These are phyloP conservation scores for Typhlomys cinereus DNA, from an alignment of 2,113 vertebrate genomes.

Conservation along the genomic window DNA sequence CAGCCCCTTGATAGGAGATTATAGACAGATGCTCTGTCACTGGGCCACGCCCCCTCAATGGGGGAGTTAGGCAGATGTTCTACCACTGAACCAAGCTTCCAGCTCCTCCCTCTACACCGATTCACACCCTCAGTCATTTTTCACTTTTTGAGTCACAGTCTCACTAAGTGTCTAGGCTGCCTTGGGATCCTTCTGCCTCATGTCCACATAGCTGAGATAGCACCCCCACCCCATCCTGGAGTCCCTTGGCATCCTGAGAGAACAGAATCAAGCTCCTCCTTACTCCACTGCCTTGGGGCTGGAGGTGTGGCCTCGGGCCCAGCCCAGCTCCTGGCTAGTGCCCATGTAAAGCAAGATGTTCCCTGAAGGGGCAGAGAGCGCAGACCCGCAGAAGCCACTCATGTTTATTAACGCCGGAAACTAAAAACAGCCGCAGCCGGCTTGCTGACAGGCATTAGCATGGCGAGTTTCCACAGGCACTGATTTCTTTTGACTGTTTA, in stretches of 20 bases:
- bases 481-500: slow-evolving; percentile 68
- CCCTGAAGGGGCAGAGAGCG: slow-evolving; percentile 5
- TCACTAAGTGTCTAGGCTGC: not conserved
- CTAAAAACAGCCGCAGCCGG: slow-evolving; percentile 15
- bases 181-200: not conserved
- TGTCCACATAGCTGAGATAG: not conserved
- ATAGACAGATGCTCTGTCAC: not conserved
- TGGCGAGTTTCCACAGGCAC: slow-evolving; percentile 72
- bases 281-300: not conserved
- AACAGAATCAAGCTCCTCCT: not conserved
- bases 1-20: not conserved
- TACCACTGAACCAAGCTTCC: not conserved
- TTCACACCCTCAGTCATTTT: not conserved
- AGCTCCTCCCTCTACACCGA: not conserved
- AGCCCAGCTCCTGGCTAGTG: slow-evolving; percentile 2
- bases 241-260: not conserved
- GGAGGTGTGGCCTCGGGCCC: not conserved
- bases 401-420: slow-evolving; percentile 79
- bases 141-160: not conserved
- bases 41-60: not conserved
- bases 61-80: not conserved
- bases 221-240: not conserved
- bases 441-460: slow-evolving; percentile 59
- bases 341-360: slow-evolving; percentile 32
- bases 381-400: slow-evolving; percentile 3